phyloP scores from a whole-genome alignment of 30 jellyfish, hydroid and myxozoan genomes.

The Hydra vulgaris region DNA sequence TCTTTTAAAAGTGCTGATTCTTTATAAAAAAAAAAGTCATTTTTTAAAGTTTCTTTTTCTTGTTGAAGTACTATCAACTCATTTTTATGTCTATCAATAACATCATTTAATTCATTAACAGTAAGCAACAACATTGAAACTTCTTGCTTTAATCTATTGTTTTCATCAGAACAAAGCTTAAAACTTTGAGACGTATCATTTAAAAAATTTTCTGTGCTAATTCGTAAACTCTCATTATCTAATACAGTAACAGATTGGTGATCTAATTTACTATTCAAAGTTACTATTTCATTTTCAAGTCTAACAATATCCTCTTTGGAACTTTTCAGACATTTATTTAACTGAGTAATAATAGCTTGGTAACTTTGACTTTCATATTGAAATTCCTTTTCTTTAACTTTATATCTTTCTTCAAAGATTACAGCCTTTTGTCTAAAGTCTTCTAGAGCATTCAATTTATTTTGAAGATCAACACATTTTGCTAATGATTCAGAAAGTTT shows the following conservation, averaged over 20 bases:
- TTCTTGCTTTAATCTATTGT: neutral
- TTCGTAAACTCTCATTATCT: neutral
- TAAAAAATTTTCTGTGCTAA: neutral
- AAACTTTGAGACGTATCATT: neutral
- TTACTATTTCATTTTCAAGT: neutral
- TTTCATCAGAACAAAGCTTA: neutral
- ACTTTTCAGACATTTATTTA: neutral
- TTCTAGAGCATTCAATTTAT: neutral
- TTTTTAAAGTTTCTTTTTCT: neutral
- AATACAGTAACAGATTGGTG: neutral
- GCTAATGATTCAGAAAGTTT: neutral
- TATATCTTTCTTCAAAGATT: constrained; percentile 19
- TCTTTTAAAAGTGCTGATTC: neutral
- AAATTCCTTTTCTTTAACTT: constrained; percentile 8
- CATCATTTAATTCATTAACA: neutral
- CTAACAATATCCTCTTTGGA: neutral
- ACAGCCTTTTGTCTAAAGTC: neutral
- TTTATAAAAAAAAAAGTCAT: neutral
- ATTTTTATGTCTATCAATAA: neutral
- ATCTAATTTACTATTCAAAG: neutral
- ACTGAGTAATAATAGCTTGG: neutral
- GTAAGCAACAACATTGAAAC: neutral
- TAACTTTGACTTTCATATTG: neutral
- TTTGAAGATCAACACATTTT: neutral
- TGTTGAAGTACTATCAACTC: neutral